Base-by-base conservation (phyloP, 2,113 vertebrate genomes). In the Tympanuchus pallidicinctus region DNA sequence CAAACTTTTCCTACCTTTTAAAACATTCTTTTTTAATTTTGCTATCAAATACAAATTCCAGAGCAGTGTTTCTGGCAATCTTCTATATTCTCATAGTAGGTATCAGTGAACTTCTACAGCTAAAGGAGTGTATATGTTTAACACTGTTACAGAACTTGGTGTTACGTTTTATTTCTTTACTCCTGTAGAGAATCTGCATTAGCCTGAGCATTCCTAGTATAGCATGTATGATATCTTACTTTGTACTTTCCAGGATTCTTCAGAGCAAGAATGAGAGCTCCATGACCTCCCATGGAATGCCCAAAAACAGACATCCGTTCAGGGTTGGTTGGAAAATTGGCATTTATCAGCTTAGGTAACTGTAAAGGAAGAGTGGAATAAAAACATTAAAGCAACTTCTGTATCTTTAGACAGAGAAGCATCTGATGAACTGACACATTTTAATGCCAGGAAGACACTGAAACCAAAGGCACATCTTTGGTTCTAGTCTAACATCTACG, bases 221-320 rank as follows among this genome's bases (percentile, higher is more conserved):
- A 59, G 11, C 7, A 14, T 43, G 2, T 34, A 72, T 3, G 67
- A 25, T 24, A 59, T 70, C 93, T 96, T 97, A 98, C 99, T 98
- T 99, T 99, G 95, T 99, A 99, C 96, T 98, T 99, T 73, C 98
- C 98, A 91, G 99, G 98, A 86, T 99, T 99, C 97, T 98, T 99
- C 94, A 99, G 97, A 91, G 98, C 97, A 91, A 98, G 98, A 97
- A 98, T 98, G 61, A 99, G 98, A 71, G 98, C 98, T 73, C 98
- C 98, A 61, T 98, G 98, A 30, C 98, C 99, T 42, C 99, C 99
- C 98, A 99, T 99, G n/a, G 99, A 99, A 98, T 98, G 98, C 3
- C 99, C 98, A 21, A 97, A 98, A 97, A 99, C 74, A 85, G 99
- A 99, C 97, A 98, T 98, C 90, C 97, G 97, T 86, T 99, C 98